These are phyloP conservation scores for Crotalus helleri DNA, from an alignment of 2,113 vertebrate species.

Conservation along the genomic window DNA sequence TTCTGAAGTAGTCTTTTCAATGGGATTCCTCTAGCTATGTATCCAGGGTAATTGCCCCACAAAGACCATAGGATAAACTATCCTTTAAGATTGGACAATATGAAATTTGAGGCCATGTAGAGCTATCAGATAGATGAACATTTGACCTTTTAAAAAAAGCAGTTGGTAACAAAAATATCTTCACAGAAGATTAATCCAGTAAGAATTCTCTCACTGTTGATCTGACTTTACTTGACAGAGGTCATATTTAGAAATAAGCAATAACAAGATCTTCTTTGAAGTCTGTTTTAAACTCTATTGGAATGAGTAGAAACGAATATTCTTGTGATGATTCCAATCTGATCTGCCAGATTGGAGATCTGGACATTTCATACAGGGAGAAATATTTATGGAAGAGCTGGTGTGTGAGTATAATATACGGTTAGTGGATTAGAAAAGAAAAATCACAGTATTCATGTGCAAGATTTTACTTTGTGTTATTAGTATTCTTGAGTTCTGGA, in stretches of 20 bases:
- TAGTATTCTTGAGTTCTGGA: background rate
- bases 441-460: background rate
- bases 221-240: background rate
- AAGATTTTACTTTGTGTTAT: background rate
- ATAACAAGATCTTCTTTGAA: conserved; percentile 6
- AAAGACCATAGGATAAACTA: background rate
- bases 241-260: background rate
- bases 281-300: conserved; percentile 7
- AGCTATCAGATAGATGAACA: background rate
- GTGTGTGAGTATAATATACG: background rate
- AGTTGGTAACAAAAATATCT: background rate
- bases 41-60: background rate
- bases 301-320: background rate
- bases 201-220: background rate
- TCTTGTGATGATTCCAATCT: background rate
- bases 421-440: background rate
- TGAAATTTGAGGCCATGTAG: background rate
- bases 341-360: background rate
- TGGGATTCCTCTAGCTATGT: background rate
- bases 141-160: too few species aligned
- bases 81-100: background rate
- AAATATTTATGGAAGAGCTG: background rate
- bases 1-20: background rate
- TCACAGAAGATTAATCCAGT: background rate
- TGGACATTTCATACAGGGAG: conserved; percentile 8